phyloP scores from a whole-genome alignment of 1,140 invertebrate species.

The Arctopsyche grandis region DNA sequence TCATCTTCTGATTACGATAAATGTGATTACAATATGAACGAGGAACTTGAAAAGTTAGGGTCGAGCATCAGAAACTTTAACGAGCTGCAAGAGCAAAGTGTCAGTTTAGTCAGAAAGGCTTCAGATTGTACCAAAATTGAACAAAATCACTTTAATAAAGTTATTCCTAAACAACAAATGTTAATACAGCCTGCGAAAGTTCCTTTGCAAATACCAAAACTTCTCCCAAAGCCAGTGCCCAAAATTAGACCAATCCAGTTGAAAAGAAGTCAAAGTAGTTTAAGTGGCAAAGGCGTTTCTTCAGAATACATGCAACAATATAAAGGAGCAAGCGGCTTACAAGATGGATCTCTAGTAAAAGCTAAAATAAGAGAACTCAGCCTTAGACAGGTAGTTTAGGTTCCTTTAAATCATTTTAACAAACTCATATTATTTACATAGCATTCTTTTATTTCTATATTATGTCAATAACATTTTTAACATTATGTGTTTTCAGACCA shows the following conservation, averaged over 20 bases:
- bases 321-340: background rate
- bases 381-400: constrained; percentile 50
- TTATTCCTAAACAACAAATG: constrained; percentile 49
- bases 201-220: constrained; percentile 52
- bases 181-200: constrained; percentile 46
- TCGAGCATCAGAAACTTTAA: constrained; percentile 16
- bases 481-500: constrained; percentile 63
- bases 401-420: background rate
- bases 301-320: constrained; percentile 45
- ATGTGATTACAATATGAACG: background rate
- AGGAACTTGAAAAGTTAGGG: constrained; percentile 12
- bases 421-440: background rate
- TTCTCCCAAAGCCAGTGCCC: constrained; percentile 48
- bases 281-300: constrained; percentile 44
- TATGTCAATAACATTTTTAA: background rate
- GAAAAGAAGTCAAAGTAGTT: constrained; percentile 49
- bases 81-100: constrained; percentile 6
- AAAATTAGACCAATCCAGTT: constrained; percentile 48
- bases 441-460: background rate
- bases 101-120: background rate
- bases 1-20: background rate
- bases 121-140: constrained; percentile 15
- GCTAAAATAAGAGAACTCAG: constrained; percentile 53
- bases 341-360: constrained; percentile 49
- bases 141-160: constrained; percentile 40